Evolutionary conservation across 1,140 invertebrate species (phyloP), one percentile per base, ranked within the genome.

Genomic region (Cotesia vestalis): DNA sequence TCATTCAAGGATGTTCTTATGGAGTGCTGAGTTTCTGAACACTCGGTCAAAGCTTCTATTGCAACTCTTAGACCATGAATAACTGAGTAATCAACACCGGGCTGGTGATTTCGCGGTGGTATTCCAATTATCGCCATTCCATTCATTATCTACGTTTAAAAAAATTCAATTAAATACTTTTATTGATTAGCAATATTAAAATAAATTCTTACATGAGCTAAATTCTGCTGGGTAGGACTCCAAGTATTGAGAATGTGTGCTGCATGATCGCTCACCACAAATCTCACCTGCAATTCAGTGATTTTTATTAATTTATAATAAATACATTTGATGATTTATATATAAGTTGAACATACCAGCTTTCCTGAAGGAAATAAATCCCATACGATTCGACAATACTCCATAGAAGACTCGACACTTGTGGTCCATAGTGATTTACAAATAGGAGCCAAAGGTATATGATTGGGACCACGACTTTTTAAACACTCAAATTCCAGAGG

Each of bases 311-410:
- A 66, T 62, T 0, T 70, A 38, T 0, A 6, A 68, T 0, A 52
- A 57, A 71, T 17, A 69, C 27, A 35, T 4, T n/a, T 57, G 4
- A 36, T 52, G 0, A 12, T 60, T 27, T 68, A 8, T 4, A 34
- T 72, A 17, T 36, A 34, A 27, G 40, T 69, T 66, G 35, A 64
- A 76, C 78, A 82, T 89, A 96, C 94, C 85, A 97, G 87, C 90
- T 96, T 96, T 72, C 92, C 92, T 52, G 90, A 88, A 0, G 96
- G 95, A 88, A 96, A 98, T 34, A 98, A 89, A 87, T 99, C 97
- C 95, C 96, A 98, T 5, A 98, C 95, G 76, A 98, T 96, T 27
- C 97, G 89, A 80, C 96, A 96, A 81, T 98, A 99, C 87, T 99
- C 97, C 63, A 98, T 90, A 3, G 96, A 92, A 4, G 95, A 93